Base-by-base conservation (phyloP, 92 coral and sea anemone species). In the Siderastrea radians region DNA sequence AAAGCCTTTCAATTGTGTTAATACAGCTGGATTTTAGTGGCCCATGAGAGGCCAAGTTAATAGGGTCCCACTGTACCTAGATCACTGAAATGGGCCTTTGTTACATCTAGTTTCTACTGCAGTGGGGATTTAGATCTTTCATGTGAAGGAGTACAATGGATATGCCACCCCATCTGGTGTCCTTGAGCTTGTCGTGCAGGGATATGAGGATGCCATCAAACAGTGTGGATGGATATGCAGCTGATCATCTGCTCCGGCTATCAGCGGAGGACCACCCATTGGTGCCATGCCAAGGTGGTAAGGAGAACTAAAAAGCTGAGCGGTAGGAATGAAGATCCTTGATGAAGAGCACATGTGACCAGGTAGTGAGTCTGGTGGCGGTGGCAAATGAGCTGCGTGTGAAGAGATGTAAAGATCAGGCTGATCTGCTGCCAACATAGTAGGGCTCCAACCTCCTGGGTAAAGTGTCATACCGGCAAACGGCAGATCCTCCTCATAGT, bases 321-420 rank as follows among this genome's bases (percentile, higher is more conserved):
- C 84, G 17, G 96, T 81, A 11, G 99, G 99, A 90, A 98, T 95
- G 89, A 96, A 98, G 65, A 98, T 95, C 49, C 98, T 93, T 7
- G 99, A 98, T 3, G 98, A 79, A 12, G 94, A 83, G 70, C 95
- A 91, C 86, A 85, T 17, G 58, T 77, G 89, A 73, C 72, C 74
- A 17, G 87, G 72, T 50, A 84, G 74, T 10, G 87, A 43, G 53
- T 84, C 87, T 61, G 72, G 79, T 50, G 87, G 80, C 19, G 84
- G 75, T 52, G 68, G 69, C 15, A 85, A 62, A 77, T 89, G 92
- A 61, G 68, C 72, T 17, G 81, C 62, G 43, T 86, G 93, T 3
- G 90, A 76, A 62, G 82, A 84, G 38, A 91, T 73, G 79, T 89
- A 89, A 53, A 85, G 84, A 49, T 77, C 85, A 15, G 82, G 77